Base-by-base conservation (phyloP, 2,113 vertebrate species). In the Rattus norvegicus region DNA sequence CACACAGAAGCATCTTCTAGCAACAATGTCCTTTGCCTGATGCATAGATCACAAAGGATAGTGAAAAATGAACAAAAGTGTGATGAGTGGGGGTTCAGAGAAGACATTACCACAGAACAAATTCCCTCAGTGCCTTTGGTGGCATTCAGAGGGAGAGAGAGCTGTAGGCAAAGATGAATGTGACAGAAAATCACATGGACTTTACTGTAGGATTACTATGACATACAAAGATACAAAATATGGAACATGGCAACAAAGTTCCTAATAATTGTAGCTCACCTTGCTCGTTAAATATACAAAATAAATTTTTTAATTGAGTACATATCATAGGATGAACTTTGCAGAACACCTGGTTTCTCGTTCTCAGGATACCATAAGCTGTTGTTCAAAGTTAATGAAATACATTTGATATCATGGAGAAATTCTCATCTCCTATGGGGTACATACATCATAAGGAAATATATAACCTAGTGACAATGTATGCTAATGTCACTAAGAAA, bases 181-280 rank as follows among this genome's bases (percentile, higher is more conserved):
- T 81, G 49, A 92, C 24, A 96, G 61, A 86, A 93, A 39, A 56
- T 81, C 83, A 39, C 47, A 70, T 54, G 30, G 16, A 22, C 75
- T 79, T 96, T 75, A 86, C n/a, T 91, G 61, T n/a, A 86, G 5
- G 49, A 96, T 12, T 47, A 90, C 84, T 69, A 7, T 14, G 39
- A 75, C 67, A 83, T 56, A 95, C 93, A 95, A 73, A 59, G 24
- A 16, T 70, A 88, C n/a, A 65, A 28, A 61, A 19, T 65, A 8
- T 65, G 26, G 16, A 86, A 47, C 8, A 67, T 49, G 9, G 12
- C 2, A 84, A 63, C n/a, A 73, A 69, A 30, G 80, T 92, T 6
- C 24, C 83, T 81, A 90, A 69, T 88, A 30, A 5, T 90, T 94
- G 22, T 76, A 24, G 36, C 36, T 81, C 72, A 88, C 67, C 19